Evolutionary conservation across 1,140 invertebrate species (phyloP), one percentile per base, ranked within the genome.

Genomic region (Coelopa frigida): DNA sequence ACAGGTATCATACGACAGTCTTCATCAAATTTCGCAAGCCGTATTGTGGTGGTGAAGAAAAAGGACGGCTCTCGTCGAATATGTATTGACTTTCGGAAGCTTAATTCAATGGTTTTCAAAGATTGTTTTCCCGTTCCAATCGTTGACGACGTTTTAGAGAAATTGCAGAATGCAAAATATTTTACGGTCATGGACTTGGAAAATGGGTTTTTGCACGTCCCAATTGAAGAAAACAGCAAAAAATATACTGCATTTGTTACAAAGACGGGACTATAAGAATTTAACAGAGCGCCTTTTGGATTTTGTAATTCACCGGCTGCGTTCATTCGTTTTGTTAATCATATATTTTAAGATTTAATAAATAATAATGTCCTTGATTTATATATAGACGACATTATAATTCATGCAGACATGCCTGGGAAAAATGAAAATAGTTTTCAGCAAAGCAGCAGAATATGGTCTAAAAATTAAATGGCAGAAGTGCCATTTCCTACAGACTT

Each of bases 251-350:
- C 51, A 1, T 56, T 53, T 42, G 29, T 42, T 3, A 51, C 49
- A 14, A 47, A 44, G 18, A 15, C 37, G 21, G 49, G 49, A 2
- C 39, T 47, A 15, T 51, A 15, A 38, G 50, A 54, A 37, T 46
- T 46, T 15, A 49, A 53, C 22, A 47, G 22, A 36, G 46, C 32
- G 11, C 46, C 51, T 2, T 53, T 50, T 35, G 46, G 45, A 20
- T 45, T 53, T 31, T 26, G 35, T 14, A 51, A 51, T 37, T 61
- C 70, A 0, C 64, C 73, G 0, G 48, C 61, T n/a, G 58, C 62
- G 4, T 75, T 75, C 45, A 62, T 72, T 46, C 45, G 61, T 20
- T 54, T 70, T 10, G 71, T 75, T 12, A 68, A 70, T 42, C 11
- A 36, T 21, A 39, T 55, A 10, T 52, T 55, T 26, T 15, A 42